Conservation (phyloP, 2,797 vertebrate genomes). For the Sebastes baramenuke region DNA sequence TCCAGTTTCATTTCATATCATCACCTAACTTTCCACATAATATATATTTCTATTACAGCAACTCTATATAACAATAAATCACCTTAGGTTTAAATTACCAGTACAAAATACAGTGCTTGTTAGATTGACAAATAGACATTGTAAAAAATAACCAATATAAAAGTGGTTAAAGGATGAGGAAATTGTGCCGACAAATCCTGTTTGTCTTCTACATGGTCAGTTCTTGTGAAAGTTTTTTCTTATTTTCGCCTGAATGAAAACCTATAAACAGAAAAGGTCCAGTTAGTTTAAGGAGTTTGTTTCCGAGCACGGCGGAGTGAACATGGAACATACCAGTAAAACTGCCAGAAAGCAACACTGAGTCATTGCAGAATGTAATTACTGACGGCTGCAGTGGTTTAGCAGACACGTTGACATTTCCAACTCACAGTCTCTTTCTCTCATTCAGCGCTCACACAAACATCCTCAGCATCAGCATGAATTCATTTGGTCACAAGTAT, state of each 20-base stretch:
- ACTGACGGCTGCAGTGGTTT: slow-evolving; percentile 43
- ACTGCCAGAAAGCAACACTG: neutral
- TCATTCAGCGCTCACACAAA: slow-evolving; percentile 47
- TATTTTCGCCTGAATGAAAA: slow-evolving; percentile 84
- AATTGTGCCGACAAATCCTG: slow-evolving; percentile 53
- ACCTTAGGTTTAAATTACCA: slow-evolving; percentile 15
- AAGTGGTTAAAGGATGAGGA: slow-evolving; percentile 40
- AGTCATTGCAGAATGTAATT: slow-evolving; percentile 39
- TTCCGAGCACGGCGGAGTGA: neutral
- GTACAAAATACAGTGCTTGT: slow-evolving; percentile 54
- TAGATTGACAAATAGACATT: slow-evolving; percentile 31
- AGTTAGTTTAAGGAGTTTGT: slow-evolving; percentile 24
- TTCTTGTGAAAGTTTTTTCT: slow-evolving; percentile 29
- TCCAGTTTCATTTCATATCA: slow-evolving; percentile 51
- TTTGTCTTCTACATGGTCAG: slow-evolving; percentile 32
- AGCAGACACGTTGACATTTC: slow-evolving; percentile 23
- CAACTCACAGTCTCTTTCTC: neutral
- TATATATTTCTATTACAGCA: neutral
- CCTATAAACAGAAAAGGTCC: slow-evolving; percentile 63
- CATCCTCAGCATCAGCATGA: slow-evolving; percentile 60
- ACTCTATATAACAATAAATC: neutral
- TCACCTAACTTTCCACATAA: slow-evolving; percentile 2
- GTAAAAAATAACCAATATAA: slow-evolving; percentile 43
- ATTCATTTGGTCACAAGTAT: slow-evolving; percentile 74
- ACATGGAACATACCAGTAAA: slow-evolving; percentile 1